Evolutionary conservation across 2,888 invertebrate genomes (phyloP), one percentile per base, ranked within the genome.

Genomic region (Petrophora chlorosata): DNA sequence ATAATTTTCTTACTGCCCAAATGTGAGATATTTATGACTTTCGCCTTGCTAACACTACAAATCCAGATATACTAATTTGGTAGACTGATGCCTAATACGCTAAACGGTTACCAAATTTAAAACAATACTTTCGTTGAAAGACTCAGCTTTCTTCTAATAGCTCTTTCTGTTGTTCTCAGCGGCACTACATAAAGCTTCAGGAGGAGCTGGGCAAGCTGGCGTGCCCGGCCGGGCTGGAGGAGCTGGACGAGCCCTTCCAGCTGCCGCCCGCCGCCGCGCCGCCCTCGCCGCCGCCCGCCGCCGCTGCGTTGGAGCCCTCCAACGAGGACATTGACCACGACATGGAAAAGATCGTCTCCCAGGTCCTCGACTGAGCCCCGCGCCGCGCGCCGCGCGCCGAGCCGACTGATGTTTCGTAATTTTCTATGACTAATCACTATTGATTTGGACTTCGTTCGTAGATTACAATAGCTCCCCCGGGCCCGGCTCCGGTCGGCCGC

Each of bases 151-250:
- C n/a, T n/a, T n/a, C n/a, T n/a, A n/a, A 5, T 9, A 25, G 19
- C 1, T n/a, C 5, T 2, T 13, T 26, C 4, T 30, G 13, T 36
- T 15, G 14, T 0, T 34, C 5, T 2, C 92, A 96, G 93, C 93
- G 95, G 45, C 95, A 96, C 79, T 95, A 95, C 80, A 93, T 94
- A 61, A 94, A 96, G 73, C 88, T 98, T 56, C 94, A 96, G 67
- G 97, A 97, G 79, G 97, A 97, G 85, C 90, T 98, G 63, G 92
- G 93, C 55, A 96, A 96, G 86, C 90, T 98, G 77, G 93, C 94
- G 69, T 94, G 95, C 19, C 97, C 97, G 3, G 89, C 93, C 30
- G 95, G 95, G 8, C 82, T 95, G 34, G 94, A 94, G 78, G 95
- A 95, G 67, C 80, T 95, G 65, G 93, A 92, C 67, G 93, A 93